Conservation (phyloP, 2,888 invertebrate genomes). For the Lycophotia porphyrea region DNA sequence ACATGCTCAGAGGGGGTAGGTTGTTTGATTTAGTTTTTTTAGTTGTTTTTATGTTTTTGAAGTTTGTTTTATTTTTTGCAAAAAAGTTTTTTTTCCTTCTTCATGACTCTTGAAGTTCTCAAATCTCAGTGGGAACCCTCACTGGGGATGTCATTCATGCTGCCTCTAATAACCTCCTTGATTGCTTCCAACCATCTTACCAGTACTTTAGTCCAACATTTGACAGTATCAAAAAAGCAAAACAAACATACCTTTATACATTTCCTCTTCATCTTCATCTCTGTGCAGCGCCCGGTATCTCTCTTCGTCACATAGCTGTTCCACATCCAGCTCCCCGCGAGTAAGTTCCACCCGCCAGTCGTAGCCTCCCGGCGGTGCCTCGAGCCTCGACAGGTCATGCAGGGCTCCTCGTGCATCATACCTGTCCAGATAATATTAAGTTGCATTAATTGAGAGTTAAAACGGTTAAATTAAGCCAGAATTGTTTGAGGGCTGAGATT, state of each 20-base stretch:
- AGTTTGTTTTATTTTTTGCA: too few species aligned
- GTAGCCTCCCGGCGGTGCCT: constrained; percentile 94
- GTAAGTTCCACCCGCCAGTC: constrained; percentile 91
- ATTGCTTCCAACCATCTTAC: not conserved
- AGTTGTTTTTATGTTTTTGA: too few species aligned
- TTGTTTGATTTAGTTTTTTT: too few species aligned
- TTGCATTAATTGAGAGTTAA: constrained; percentile 43
- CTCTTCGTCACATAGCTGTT: constrained; percentile 98
- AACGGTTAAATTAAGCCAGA: constrained; percentile 43
- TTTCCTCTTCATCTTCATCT: constrained; percentile 96
- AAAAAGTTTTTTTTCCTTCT: too few species aligned
- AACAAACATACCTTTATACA: constrained; percentile 94
- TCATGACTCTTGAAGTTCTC: not conserved
- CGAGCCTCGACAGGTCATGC: constrained; percentile 95
- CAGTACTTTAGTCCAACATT: not conserved
- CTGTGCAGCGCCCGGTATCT: constrained; percentile 96
- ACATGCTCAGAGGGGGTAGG: too few species aligned
- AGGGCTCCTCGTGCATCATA: constrained; percentile 98
- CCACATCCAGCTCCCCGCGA: constrained; percentile 94
- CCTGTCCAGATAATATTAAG: constrained; percentile 89
- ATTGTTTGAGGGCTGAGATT: constrained; percentile 9
- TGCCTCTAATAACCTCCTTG: not conserved
- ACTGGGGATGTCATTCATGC: not conserved
- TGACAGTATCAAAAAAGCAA: not conserved
- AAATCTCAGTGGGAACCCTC: too few species aligned